phyloP scores from a whole-genome alignment of 2,113 vertebrate species.

The Epinephelus moara region DNA sequence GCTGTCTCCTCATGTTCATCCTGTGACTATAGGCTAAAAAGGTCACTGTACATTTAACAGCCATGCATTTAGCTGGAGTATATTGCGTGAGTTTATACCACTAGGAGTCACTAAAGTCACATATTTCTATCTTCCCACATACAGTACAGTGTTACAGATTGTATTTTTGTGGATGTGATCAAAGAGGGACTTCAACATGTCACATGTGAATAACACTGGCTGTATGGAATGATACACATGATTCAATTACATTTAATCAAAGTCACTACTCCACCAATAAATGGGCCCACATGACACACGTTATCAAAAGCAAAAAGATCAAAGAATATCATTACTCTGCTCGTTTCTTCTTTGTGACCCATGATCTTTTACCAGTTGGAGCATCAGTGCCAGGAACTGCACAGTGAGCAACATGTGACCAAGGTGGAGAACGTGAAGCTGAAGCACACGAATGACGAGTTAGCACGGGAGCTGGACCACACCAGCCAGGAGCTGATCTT shows the following conservation, averaged over 20 bases:
- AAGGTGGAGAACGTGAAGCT: slow-evolving; percentile 91
- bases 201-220: neutral
- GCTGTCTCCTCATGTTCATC: neutral
- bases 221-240: neutral
- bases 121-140: neutral
- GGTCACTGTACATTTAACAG: neutral
- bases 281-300: too few species aligned
- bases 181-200: neutral
- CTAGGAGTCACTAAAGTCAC: neutral
- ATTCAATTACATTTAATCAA: neutral
- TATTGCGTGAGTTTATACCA: neutral
- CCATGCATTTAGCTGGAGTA: neutral
- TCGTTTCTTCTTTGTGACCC: neutral
- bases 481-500: slow-evolving; percentile 85
- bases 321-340: too few species aligned
- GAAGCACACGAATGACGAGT: slow-evolving; percentile 90
- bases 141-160: neutral
- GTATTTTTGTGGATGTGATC: neutral
- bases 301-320: neutral
- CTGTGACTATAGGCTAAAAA: neutral
- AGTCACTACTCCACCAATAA: neutral
- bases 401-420: slow-evolving; percentile 89
- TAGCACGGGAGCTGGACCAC: slow-evolving; percentile 88
- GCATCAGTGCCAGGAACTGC: slow-evolving; percentile 88
- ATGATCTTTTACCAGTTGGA: slow-evolving; percentile 85